Evolutionary conservation across 2,888 invertebrate species (phyloP).

Genomic region (Archips xylosteana): DNA sequence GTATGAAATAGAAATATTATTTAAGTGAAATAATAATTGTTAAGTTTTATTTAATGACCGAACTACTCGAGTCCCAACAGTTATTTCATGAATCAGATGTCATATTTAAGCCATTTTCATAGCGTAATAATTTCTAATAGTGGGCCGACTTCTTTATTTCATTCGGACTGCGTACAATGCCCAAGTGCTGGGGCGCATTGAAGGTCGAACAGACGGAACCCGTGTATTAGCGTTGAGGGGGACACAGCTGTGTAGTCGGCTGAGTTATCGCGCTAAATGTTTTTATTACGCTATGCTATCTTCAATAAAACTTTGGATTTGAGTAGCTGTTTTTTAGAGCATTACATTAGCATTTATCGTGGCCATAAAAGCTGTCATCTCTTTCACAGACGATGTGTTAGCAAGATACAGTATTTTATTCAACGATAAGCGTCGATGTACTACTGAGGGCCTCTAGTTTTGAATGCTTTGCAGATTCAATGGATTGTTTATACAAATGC

Average conservation of each 20-base stretch:
- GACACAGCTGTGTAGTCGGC: too few relatives aligned
- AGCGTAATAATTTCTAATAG: too few relatives aligned
- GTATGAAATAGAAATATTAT: constrained; percentile 40
- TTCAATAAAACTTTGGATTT: neutral
- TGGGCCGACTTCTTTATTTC: too few relatives aligned
- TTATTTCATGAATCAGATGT: neutral
- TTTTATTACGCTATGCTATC: too few relatives aligned
- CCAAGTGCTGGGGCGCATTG: too few relatives aligned
- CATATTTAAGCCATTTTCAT: neutral
- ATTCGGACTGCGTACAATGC: too few relatives aligned
- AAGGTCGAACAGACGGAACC: too few relatives aligned
- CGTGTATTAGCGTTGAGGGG: too few relatives aligned
- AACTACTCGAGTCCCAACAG: neutral
- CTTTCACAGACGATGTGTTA: neutral
- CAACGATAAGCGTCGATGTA: neutral
- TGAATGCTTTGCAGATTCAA: constrained; percentile 6
- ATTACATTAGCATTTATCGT: neutral
- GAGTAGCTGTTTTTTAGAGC: neutral
- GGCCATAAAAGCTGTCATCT: neutral
- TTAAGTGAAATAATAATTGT: constrained; percentile 54
- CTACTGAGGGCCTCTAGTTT: neutral
- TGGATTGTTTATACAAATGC: constrained; percentile 26
- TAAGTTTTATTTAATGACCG: constrained; percentile 57
- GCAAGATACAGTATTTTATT: neutral
- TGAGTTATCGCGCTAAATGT: too few relatives aligned